Base-by-base conservation (phyloP, 2,113 vertebrate species). In the Nestor notabilis region DNA sequence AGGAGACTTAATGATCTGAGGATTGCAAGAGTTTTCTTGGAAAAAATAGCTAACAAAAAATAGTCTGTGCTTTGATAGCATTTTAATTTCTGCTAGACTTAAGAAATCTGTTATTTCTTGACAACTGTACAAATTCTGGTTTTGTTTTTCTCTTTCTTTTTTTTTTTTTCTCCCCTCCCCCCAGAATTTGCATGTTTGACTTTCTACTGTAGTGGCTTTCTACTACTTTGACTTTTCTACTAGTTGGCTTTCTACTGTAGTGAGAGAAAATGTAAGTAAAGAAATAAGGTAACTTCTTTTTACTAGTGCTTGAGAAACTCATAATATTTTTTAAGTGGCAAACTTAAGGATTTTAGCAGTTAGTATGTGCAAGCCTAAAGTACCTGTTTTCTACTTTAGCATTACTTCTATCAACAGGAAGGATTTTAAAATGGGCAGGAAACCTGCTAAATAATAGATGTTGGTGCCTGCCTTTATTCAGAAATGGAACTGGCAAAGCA, bases 131-230 rank as follows among this genome's bases (percentile, higher is more conserved):
- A 92, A 58, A 96, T 85, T 91, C 27, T 89, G 44, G 24, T 39
- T 83, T 76, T 82, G 53, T 39, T 47, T 41, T 31, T 43, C 72
- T 66, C 6, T 56, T 56, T 33, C 33, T 11, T 11, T 7, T 17
- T 3, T 1, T 18, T 21, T 9, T 53, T 53, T 21, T 13, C 19
- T 21, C 9, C 20, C 20, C 13, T 35, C n/a, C 44, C 46, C 46
- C 21, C 81, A 97, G 95, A 95, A 97, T 94, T 97, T 97, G 93
- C 97, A 97, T 96, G 95, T 97, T 96, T 95, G 97, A 96, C 91
- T 97, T 97, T 97, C 96, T 91, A 97, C 94, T 95, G 80, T 72
- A 97, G 91, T 93, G 83, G n/a, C n/a, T n/a, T n/a, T n/a, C n/a
- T n/a, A n/a, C n/a, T n/a, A n/a, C n/a, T n/a, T n/a, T n/a, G n/a